These are phyloP conservation scores for Nephrotoma flavescens DNA, from an alignment of 2,888 invertebrate species.

Conservation along the genomic window DNA sequence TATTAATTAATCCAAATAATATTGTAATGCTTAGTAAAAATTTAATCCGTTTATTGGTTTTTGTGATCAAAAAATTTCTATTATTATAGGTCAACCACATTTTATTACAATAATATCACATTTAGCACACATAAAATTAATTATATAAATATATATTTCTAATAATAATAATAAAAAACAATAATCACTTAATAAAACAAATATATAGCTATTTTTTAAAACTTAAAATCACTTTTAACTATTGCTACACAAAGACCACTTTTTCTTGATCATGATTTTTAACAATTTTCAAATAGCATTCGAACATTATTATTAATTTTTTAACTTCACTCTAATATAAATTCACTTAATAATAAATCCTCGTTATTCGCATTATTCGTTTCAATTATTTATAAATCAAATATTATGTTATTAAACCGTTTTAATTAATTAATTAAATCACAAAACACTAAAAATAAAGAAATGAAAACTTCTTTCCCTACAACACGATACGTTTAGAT, in stretches of 20 bases:
- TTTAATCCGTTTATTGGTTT: constrained; percentile 2
- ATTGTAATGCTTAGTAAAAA: constrained; percentile 2
- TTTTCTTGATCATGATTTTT: not conserved
- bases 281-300: not conserved
- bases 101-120: constrained; percentile 3
- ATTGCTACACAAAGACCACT: constrained; percentile 2
- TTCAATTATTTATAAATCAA: not conserved
- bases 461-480: not conserved
- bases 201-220: constrained; percentile 1
- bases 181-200: constrained; percentile 1
- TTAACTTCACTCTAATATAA: not conserved
- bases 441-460: not conserved
- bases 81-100: constrained; percentile 5
- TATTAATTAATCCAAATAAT: constrained; percentile 4
- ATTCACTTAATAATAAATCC: not conserved
- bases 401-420: not conserved
- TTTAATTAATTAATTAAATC: not conserved
- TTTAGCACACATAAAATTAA: constrained; percentile 5
- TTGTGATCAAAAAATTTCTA: not conserved
- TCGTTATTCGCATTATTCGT: not conserved
- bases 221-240: constrained; percentile 1
- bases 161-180: not conserved
- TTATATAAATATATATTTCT: not conserved
- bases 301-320: not conserved
- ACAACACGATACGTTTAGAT: constrained; percentile 21